Conservation (phyloP, 2,113 vertebrate species). For the Casuarius casuarius region DNA sequence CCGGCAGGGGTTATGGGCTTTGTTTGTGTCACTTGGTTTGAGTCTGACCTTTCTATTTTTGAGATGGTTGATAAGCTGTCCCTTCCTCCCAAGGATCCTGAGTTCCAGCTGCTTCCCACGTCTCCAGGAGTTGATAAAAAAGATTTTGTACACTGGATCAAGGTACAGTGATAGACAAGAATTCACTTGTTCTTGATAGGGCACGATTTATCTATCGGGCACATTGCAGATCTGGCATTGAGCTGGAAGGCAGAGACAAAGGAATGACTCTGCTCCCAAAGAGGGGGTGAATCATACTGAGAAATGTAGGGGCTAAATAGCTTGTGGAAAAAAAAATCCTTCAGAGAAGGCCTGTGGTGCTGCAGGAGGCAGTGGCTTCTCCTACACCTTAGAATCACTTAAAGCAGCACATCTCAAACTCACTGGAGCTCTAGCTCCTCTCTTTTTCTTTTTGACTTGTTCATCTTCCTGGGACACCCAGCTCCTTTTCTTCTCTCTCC, state of each 20-base stretch:
- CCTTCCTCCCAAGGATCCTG: neutral
- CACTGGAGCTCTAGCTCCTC: neutral
- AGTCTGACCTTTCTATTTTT: slow-evolving; percentile 17
- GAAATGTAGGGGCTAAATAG: neutral
- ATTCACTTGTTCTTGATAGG: neutral
- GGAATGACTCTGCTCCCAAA: neutral
- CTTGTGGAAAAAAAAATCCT: neutral
- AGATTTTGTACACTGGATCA: neutral
- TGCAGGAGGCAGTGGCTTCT: neutral
- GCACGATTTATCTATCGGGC: neutral
- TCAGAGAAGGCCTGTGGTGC: neutral
- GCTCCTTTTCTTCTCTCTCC: neutral
- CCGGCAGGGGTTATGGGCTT: neutral
- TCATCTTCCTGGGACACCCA: neutral
- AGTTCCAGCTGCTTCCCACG: neutral
- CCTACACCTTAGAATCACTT: neutral
- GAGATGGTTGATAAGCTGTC: neutral
- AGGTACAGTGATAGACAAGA: slow-evolving; percentile 9
- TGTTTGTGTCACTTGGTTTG: neutral
- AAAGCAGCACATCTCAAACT: neutral
- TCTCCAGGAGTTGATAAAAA: neutral
- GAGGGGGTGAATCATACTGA: neutral
- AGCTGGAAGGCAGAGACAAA: slow-evolving; percentile 4
- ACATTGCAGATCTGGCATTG: neutral
- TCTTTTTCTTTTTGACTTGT: neutral